phyloP scores from a whole-genome alignment of 2,888 invertebrate genomes.

The Diarsia rubi region DNA sequence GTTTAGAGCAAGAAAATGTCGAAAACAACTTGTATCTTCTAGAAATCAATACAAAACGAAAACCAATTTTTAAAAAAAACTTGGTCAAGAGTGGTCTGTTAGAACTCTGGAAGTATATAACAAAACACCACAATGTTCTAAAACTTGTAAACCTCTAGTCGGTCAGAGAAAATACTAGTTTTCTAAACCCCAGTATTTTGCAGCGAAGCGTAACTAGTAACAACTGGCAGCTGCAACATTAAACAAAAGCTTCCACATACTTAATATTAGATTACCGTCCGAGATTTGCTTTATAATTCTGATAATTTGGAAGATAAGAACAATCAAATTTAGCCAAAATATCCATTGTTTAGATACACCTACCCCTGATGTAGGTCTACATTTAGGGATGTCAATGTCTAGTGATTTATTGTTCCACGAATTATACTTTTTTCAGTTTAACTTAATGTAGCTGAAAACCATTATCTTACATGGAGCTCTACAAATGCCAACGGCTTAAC shows the following conservation, averaged over 20 bases:
- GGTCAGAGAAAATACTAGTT: slow-evolving; percentile 7
- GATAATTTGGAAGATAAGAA: slow-evolving; percentile 67
- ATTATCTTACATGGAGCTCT: no score
- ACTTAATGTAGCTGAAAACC: no score
- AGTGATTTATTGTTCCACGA: background rate
- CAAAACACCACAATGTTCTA: background rate
- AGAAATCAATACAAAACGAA: background rate
- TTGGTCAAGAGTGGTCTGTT: background rate
- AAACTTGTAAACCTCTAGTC: background rate
- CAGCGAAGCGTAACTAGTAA: slow-evolving; percentile 42
- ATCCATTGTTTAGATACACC: slow-evolving; percentile 61
- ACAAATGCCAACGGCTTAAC: no score
- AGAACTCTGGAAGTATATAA: background rate
- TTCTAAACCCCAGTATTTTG: background rate
- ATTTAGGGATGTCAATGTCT: slow-evolving; percentile 42
- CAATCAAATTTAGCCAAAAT: slow-evolving; percentile 64
- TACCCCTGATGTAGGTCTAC: slow-evolving; percentile 43
- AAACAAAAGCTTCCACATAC: slow-evolving; percentile 18
- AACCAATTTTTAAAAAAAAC: background rate
- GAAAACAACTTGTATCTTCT: background rate
- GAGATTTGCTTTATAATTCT: slow-evolving; percentile 55
- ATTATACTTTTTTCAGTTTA: no score
- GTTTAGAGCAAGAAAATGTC: background rate
- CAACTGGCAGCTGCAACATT: slow-evolving; percentile 54
- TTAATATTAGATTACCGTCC: slow-evolving; percentile 49